Conservation (phyloP, 1,140 invertebrate genomes). For the Drosophila equinoxialis region DNA sequence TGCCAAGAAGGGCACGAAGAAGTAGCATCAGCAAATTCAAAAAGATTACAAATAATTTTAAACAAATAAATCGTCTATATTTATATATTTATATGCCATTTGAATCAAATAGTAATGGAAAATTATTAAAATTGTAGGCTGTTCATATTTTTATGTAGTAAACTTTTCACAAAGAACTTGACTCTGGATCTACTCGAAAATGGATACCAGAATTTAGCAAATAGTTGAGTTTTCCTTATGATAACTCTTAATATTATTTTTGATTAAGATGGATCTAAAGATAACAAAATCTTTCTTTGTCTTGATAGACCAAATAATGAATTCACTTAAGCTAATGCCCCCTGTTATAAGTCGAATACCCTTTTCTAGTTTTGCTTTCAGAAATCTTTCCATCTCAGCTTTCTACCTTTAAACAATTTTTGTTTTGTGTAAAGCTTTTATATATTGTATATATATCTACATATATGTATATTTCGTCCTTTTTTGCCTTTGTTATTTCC, state of each 20-base stretch:
- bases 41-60: background rate
- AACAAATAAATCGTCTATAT: background rate
- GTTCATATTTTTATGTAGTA: background rate
- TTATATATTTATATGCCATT: no score
- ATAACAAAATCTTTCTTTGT: no score
- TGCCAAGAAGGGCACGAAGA: conserved; percentile 87
- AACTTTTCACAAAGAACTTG: no score
- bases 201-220: no score
- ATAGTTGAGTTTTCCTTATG: no score
- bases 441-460: background rate
- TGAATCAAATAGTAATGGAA: no score
- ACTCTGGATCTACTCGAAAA: no score
- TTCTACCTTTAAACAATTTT: conserved; percentile 6
- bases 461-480: background rate
- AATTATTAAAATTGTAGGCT: background rate
- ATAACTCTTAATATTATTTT: no score
- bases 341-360: background rate
- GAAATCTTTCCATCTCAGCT: background rate
- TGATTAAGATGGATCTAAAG: no score
- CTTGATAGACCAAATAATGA: no score
- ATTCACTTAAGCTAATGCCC: no score
- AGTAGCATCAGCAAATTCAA: conserved; percentile 29
- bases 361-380: background rate
- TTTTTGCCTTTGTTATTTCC: conserved; percentile 1
- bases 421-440: conserved; percentile 4